Conservation (phyloP, 2,113 vertebrate species). For the Balaenoptera acutorostrata region DNA sequence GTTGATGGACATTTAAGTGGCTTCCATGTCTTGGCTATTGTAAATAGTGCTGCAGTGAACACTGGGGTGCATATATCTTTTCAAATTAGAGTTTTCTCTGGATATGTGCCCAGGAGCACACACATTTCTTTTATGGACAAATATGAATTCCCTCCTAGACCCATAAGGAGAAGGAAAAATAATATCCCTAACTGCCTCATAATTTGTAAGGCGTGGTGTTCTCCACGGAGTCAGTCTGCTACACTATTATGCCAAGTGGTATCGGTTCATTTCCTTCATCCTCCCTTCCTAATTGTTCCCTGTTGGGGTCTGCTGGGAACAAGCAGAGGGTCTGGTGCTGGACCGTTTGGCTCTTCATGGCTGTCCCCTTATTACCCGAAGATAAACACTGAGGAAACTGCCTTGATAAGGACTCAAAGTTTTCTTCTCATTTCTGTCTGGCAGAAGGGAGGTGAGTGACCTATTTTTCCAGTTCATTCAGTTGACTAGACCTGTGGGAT, state of each 20-base stretch:
- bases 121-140: neutral
- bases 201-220: too few species aligned
- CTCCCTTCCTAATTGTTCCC: neutral
- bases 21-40: too few species aligned
- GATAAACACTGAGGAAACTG: neutral
- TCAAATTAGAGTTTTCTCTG: too few species aligned
- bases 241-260: neutral
- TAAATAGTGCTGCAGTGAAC: too few species aligned
- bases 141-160: neutral
- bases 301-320: neutral
- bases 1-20: too few species aligned
- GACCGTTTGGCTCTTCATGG: neutral
- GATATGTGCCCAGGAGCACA: too few species aligned
- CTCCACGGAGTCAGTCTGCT: neutral
- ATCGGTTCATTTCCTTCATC: neutral
- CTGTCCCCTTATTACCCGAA: neutral
- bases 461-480: neutral
- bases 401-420: neutral
- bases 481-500: neutral
- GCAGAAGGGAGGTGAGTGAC: neutral
- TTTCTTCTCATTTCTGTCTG: neutral
- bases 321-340: neutral
- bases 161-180: too few species aligned
- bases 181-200: too few species aligned
- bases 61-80: too few species aligned